Base-by-base conservation (phyloP, 2,797 vertebrate genomes). In the Cuculus canorus region DNA sequence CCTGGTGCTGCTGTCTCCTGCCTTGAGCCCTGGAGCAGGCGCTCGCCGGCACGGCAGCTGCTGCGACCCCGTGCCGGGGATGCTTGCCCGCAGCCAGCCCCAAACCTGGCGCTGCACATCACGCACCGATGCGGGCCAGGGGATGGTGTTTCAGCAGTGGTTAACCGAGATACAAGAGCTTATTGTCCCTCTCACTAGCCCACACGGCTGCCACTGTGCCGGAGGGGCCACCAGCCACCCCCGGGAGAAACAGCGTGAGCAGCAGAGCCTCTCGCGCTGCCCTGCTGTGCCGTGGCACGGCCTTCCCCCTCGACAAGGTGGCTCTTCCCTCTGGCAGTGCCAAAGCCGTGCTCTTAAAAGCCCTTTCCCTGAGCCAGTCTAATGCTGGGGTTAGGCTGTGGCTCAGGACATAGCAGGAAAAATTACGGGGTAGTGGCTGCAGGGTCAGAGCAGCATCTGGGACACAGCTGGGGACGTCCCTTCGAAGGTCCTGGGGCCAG, bases 91-190 rank as follows among this genome's bases (percentile, higher is more conserved):
- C 86, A 82, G 21, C 33, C 75, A 61, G 50, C 69, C 72, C 39
- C 65, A 18, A 82, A 94, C 86, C 77, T 92, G 92, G 39, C 3
- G 9, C 88, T 75, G 81, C 53, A 37, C 10, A 1, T 81, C 86
- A 82, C 2, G 0, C 24, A 6, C 24, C 1, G 3, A 6, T 3
- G 17, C 1, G 2, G 47, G 43, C 69, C 50, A 1, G 0, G 30
- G 27, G 66, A 48, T 59, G 70, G 3, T 76, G 59, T 91, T 95
- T 94, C 83, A 23, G 59, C 86, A 68, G 43, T 2, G 7, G n/a
- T 69, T 63, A 69, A 52, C 32, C 18, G 17, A 76, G 47, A 60
- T 4, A 88, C 73, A 96, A 63, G 78, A 92, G 64, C n/a, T 76
- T 18, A 83, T 91, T 92, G 88, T 95, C 52, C 69, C 66, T 59